These are phyloP conservation scores for Dicranocentrus wangi DNA, from an alignment of 2,888 invertebrate species.

Conservation along the genomic window DNA sequence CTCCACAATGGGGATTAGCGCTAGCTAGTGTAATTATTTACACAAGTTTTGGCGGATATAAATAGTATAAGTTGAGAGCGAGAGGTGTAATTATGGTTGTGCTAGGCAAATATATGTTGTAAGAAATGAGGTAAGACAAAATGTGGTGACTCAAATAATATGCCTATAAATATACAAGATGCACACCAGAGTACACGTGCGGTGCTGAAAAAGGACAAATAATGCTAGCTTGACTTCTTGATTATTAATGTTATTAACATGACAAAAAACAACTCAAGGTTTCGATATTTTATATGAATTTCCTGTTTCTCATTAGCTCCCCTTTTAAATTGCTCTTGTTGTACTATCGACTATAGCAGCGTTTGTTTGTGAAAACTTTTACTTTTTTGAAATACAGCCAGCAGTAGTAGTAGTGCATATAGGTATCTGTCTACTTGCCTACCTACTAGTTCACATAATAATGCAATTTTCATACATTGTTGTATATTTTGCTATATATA, in stretches of 20 bases:
- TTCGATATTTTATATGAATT: slow-evolving; percentile 37
- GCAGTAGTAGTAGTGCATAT: background rate
- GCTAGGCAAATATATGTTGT: background rate
- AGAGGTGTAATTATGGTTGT: background rate
- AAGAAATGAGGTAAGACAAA: background rate
- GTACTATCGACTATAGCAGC: too few relatives aligned
- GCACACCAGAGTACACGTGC: too few relatives aligned
- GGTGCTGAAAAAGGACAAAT: too few relatives aligned
- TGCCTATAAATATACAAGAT: too few relatives aligned
- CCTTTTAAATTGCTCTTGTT: background rate
- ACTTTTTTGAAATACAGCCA: slow-evolving; percentile 9
- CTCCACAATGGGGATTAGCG: background rate
- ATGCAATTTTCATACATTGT: background rate
- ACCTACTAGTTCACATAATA: too few relatives aligned
- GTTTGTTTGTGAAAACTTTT: slow-evolving; percentile 27
- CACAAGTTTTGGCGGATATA: slow-evolving; percentile 31
- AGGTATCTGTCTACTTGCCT: too few relatives aligned
- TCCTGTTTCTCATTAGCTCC: slow-evolving; percentile 36
- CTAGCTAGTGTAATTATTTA: slow-evolving; percentile 30
- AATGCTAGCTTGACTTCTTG: too few relatives aligned
- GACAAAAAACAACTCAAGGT: slow-evolving; percentile 41
- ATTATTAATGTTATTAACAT: slow-evolving; percentile 14
- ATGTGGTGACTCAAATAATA: background rate
- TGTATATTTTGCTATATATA: too few relatives aligned
- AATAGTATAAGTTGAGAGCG: too few relatives aligned